phyloP scores from a whole-genome alignment of 2,113 vertebrate genomes.

The Macquaria australasica region DNA sequence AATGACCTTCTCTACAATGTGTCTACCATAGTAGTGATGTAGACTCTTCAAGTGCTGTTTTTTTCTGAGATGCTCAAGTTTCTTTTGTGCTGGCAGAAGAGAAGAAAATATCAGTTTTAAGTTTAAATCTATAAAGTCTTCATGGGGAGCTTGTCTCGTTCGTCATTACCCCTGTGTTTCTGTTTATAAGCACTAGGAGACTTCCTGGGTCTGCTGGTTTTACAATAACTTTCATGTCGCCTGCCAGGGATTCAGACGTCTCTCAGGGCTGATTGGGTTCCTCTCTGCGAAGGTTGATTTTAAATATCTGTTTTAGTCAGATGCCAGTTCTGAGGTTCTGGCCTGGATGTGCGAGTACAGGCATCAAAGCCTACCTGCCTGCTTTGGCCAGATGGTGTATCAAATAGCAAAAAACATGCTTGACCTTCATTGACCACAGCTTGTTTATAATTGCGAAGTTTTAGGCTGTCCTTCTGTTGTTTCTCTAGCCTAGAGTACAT shows the following conservation, averaged over 20 bases:
- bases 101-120: background rate
- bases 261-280: slow-evolving; percentile 8
- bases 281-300: background rate
- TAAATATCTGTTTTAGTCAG: slow-evolving; percentile 2
- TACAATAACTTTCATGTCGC: slow-evolving; percentile 13
- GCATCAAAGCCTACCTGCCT: slow-evolving; percentile 6
- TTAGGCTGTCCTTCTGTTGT: slow-evolving; percentile 3
- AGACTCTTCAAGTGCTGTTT: background rate
- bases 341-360: background rate
- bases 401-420: background rate
- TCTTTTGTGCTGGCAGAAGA: background rate
- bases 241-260: background rate
- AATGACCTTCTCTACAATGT: background rate
- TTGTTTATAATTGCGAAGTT: slow-evolving; percentile 14
- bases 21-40: background rate
- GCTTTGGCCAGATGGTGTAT: slow-evolving; percentile 26
- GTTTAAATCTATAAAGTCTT: background rate
- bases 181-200: slow-evolving; percentile 9
- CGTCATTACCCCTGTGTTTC: background rate
- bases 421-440: slow-evolving; percentile 29
- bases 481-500: background rate
- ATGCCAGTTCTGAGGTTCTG: slow-evolving; percentile 14
- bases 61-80: background rate
- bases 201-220: background rate
- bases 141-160: background rate